Base-by-base conservation (phyloP, 1,140 invertebrate genomes). In the Campoletis sonorensis region DNA sequence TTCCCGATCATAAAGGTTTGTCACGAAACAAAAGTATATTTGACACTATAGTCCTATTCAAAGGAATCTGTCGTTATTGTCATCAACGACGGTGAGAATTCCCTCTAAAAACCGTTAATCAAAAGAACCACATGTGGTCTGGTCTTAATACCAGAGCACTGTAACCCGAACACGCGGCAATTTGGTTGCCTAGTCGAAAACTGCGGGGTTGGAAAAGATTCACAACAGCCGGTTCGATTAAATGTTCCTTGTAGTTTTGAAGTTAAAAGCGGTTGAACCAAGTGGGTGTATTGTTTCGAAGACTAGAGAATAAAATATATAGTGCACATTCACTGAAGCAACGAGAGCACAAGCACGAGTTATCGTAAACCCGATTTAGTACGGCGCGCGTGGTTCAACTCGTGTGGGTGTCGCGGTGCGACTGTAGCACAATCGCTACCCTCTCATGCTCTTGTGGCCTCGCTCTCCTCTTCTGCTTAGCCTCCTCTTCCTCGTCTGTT, bases 381-480 rank as follows among this genome's bases (percentile, higher is more conserved):
- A 23, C 30, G 27, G 16, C 86, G 87, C 88, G 86, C 90, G 88
- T 87, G 89, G 85, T 89, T 89, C 86, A 85, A 83, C 88, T 90
- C 89, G 86, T 89, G 86, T 83, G 87, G 88, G 88, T 90, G 90
- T 91, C 90, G 91, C 90, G 90, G 85, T 88, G 89, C 90, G 90
- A 92, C 91, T 92, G 91, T 91, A 90, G 90, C 90, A 88, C 89
- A 89, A 89, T 89, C 86, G 85, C 89, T 86, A 87, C 85, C 88
- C 89, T 88, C 89, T 88, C 86, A 86, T 85, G 86, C 86, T 87
- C 86, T 91, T 87, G 86, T 86, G 79, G 85, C 85, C 79, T 84
- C 85, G 85, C 83, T 86, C 86, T 85, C 81, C 81, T 80, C 67
- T 51, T 54, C 21, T 33, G 33, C 68, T 64, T 58, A 8, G 27